A percentile compares a stretch with the other conserved stretches of the same genome.
phyloP scores from a whole-genome alignment of 1,140 invertebrate genomes.

The Elysia chlorotica region DNA sequence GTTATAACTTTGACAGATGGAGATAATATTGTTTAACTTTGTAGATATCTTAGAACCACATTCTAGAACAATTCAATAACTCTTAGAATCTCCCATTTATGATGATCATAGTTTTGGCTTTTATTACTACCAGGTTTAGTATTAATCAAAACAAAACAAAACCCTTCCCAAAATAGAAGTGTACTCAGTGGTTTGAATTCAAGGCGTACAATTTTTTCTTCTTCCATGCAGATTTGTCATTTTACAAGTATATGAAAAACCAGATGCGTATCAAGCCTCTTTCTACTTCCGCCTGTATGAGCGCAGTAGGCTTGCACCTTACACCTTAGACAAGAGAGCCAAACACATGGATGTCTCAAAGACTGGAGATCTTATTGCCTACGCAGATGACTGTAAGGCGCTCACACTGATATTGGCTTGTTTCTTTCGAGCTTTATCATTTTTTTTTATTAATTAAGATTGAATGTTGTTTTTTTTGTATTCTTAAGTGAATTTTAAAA shows the following conservation, averaged over 20 bases:
- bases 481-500: no score
- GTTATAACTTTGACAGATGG: no score
- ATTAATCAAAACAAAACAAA: background rate
- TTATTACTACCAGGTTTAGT: background rate
- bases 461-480: no score
- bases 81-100: no score
- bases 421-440: no score
- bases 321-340: background rate
- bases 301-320: background rate
- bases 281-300: background rate
- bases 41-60: no score
- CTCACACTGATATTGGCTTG: no score
- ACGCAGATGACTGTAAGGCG: slow-evolving; percentile 6
- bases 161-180: background rate
- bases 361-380: background rate
- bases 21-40: no score
- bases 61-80: no score
- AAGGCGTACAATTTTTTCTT: background rate
- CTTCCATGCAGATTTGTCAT: background rate
- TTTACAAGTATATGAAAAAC: background rate
- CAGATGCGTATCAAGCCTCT: background rate
- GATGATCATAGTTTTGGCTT: no score
- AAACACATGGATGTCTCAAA: background rate
- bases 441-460: no score
- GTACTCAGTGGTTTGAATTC: no score